Evolutionary conservation across 2,888 invertebrate species (phyloP), one percentile per base, ranked within the genome.

Genomic region (Himalopsyche kuldschensis): DNA sequence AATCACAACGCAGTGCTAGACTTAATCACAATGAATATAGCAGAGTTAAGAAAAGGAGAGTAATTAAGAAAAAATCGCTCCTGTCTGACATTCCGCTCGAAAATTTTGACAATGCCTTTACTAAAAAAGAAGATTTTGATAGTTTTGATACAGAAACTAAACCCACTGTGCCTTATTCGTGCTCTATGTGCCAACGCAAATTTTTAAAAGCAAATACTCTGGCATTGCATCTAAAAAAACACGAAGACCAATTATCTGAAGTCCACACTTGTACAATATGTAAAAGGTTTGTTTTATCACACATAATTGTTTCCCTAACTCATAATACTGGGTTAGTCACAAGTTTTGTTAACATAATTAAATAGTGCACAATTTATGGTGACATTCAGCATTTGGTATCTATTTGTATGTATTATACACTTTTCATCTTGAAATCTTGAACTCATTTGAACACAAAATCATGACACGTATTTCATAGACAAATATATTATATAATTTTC

Each of bases 151-250:
- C 17, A 15, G 79, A 48, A 83, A 76, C 20, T 63, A 48, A 69
- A 31, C 46, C 35, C 30, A 2, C 55, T 80, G 77, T 87, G 87
- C 81, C 86, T 79, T 87, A 88, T 82, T 87, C 89, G 87, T 92
- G 91, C 87, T 89, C 89, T 0, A 87, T 89, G 84, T 92, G 90
- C 84, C 88, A 90, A 87, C 88, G 90, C 55, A 90, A 89, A 82
- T 92, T 90, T 86, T 89, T 88, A 48, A 89, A 88, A 4, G 89
- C 90, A 86, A 87, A 88, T 30, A 89, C 90, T 1, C 87, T 90
- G n/a, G 86, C 88, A 0, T 87, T 88, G 27, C 91, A 91, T 86
- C 88, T 91, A 84, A 89, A 89, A 47, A 88, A 88, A 8, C 91
- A 90, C 10, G 88, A 89, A 78, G 86, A 87, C n/a, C 88, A 87